Base-by-base conservation (phyloP, 2,797 vertebrate genomes). In the Florisuga fusca region DNA sequence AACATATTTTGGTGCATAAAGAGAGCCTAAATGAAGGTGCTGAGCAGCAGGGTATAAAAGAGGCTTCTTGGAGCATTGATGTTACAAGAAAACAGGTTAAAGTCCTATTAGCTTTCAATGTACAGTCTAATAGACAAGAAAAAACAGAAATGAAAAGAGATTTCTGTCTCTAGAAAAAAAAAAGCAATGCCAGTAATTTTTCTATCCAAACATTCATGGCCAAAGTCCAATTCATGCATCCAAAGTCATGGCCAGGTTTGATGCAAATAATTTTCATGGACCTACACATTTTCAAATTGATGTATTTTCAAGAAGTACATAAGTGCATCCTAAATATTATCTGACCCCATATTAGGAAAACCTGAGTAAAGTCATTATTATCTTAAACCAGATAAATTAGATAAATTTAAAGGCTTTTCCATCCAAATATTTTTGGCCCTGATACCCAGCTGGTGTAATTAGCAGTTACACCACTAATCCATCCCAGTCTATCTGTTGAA, bases 101-200 rank as follows among this genome's bases (percentile, higher is more conserved):
- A 93, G 50, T 68, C 86, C 41, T 83, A 68, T 77, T 90, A 27
- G 53, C n/a, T 95, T 87, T 80, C 68, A 45, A 3, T 45, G 74
- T 71, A 57, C 53, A 23, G 19, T 33, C 85, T 80, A 80, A 93
- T 62, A 83, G 63, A 43, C 0, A 8, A 85, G 84, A 68, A 95
- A 87, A 90, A 85, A 72, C 34, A 94, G 81, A 51, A 91, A 89
- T 79, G 21, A 77, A 87, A 89, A 72, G 46, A 29, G 87, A 71
- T 8, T 51, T 85, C 61, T 89, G 25, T 14, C 22, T 81, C 46
- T 66, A 29, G 50, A 51, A 62, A 64, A 36, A 61, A 51, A 62
- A 64, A n/a, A 2, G 18, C 16, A 36, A 25, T 50, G 15, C 18
- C 31, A 81, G 36, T 78, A 74, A 87, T 91, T 87, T 95, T 93